Percentiles rank a stretch among this genome's conserved stretches.
Conservation (phyloP, 2,888 invertebrate species). For the Dasysyrphus albostriatus region DNA sequence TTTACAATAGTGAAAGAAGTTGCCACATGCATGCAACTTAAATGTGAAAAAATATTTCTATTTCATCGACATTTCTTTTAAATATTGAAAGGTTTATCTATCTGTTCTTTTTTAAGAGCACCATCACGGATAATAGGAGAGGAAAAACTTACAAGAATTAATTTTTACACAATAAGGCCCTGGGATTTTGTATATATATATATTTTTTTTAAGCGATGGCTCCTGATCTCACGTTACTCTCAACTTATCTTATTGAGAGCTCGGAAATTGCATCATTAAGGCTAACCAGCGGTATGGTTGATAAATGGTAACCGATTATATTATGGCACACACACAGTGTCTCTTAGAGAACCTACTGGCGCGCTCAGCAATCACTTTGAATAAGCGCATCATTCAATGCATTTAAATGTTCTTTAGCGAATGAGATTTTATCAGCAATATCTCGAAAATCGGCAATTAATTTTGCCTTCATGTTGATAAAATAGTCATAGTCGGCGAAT, state of each 20-base stretch:
- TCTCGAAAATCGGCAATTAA: slow-evolving; percentile 92
- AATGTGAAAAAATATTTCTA: slow-evolving; percentile 29
- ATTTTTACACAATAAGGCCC: slow-evolving; percentile 64
- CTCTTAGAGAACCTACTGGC: slow-evolving; percentile 28
- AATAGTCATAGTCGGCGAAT: slow-evolving; percentile 92
- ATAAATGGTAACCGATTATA: slow-evolving; percentile 36
- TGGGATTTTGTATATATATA: slow-evolving; percentile 43
- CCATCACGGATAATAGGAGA: slow-evolving; percentile 54
- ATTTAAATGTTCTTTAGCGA: slow-evolving; percentile 91
- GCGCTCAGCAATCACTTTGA: slow-evolving; percentile 83
- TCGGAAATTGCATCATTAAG: slow-evolving; percentile 66
- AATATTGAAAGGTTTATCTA: slow-evolving; percentile 37
- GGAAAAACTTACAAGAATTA: slow-evolving; percentile 25
- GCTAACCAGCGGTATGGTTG: slow-evolving; percentile 56
- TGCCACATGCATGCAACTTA: slow-evolving; percentile 11
- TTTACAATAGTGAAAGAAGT: slow-evolving; percentile 14
- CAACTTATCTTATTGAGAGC: slow-evolving; percentile 66
- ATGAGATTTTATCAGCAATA: slow-evolving; percentile 92
- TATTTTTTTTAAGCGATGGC: slow-evolving; percentile 39
- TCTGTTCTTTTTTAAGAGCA: slow-evolving; percentile 52
- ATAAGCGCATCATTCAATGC: slow-evolving; percentile 86
- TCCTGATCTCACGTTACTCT: slow-evolving; percentile 66
- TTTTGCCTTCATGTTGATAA: slow-evolving; percentile 94
- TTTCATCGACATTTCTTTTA: slow-evolving; percentile 1
- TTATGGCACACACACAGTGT: slow-evolving; percentile 69